Evolutionary conservation across 2,888 invertebrate species (phyloP).

Genomic region (Synergus laeviventris): DNA sequence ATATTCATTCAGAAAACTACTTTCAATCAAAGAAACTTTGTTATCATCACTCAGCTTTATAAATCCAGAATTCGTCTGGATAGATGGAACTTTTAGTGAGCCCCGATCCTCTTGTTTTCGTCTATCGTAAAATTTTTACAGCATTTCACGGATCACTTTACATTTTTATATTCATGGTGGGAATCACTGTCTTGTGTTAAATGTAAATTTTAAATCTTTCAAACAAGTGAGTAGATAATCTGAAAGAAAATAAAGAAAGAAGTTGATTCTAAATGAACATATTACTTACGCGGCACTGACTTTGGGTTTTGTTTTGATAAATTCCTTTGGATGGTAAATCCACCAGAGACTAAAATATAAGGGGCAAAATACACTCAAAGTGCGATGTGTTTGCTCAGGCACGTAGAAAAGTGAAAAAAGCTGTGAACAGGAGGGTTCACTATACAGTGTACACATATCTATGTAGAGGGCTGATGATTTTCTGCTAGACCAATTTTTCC

Average conservation of each 20-base stretch:
- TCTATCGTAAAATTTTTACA: slow-evolving; percentile 41
- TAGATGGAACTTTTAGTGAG: slow-evolving; percentile 42
- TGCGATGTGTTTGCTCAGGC: slow-evolving; percentile 32
- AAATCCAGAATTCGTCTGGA: slow-evolving; percentile 40
- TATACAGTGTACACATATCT: slow-evolving; percentile 2
- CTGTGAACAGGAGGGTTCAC: slow-evolving; percentile 9
- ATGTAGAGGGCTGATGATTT: slow-evolving; percentile 23
- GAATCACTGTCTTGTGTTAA: neutral
- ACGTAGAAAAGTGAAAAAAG: slow-evolving; percentile 28
- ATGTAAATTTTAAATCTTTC: no score
- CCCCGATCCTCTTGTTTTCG: neutral
- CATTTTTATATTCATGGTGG: neutral
- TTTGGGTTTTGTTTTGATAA: neutral
- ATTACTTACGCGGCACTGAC: neutral
- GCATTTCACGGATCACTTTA: slow-evolving; percentile 45
- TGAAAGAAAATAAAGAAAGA: neutral
- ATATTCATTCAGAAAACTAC: no score
- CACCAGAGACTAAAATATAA: neutral
- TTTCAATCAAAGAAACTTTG: no score
- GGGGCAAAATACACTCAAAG: slow-evolving; percentile 13
- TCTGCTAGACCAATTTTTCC: slow-evolving; percentile 26
- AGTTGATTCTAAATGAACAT: neutral
- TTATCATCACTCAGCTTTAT: no score
- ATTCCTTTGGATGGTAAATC: slow-evolving; percentile 9
- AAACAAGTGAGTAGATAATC: no score